Base-by-base conservation (phyloP, 2,797 vertebrate genomes). In the Acestrorhynchus altus region DNA sequence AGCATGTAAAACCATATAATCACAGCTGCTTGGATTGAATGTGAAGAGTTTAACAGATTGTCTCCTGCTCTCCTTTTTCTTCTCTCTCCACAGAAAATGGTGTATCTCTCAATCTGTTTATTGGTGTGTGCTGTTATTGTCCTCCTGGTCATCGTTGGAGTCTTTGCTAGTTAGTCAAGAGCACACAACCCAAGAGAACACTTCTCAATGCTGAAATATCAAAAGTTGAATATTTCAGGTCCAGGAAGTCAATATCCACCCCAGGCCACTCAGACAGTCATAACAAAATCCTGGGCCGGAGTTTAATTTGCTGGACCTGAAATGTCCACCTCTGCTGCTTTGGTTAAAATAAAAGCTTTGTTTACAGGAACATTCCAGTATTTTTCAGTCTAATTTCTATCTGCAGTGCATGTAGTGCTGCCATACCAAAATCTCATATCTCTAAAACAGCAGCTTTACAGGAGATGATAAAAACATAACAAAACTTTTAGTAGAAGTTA, bases 71-170 rank as follows among this genome's bases (percentile, higher is more conserved):
- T 26, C 2, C 24, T n/a, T 26, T 7, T 56, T 22, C 10, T 11
- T 12, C 20, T 54, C 9, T 22, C 12, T 47, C 22, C 74, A 31
- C 93, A 98, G 96, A 96, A 95, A 93, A 76, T 84, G 88, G 83
- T 95, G 75, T 91, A 91, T 90, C 86, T 96, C 75, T 89, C 93
- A 88, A 86, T 94, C 71, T 95, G 94, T 89, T 93, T 93, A 78
- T 84, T 69, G 73, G 78, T 92, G 86, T 86, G 91, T 84, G 84
- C 95, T 87, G 86, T 96, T 86, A 90, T 95, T 86, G 86, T 96
- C 84, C 92, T 95, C 87, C 92, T 96, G 91, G 86, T 95, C 87
- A 86, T 96, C 74, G 92, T 92, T 74, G 90, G 87, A 68, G 56
- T 88, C 47, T 90, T 85, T 79, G 81, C 18, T 1, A 16, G 18